A percentile compares a stretch with the other conserved stretches of the same genome.
phyloP scores from a whole-genome alignment of 2,113 vertebrate species.

The Rhea pennata region DNA sequence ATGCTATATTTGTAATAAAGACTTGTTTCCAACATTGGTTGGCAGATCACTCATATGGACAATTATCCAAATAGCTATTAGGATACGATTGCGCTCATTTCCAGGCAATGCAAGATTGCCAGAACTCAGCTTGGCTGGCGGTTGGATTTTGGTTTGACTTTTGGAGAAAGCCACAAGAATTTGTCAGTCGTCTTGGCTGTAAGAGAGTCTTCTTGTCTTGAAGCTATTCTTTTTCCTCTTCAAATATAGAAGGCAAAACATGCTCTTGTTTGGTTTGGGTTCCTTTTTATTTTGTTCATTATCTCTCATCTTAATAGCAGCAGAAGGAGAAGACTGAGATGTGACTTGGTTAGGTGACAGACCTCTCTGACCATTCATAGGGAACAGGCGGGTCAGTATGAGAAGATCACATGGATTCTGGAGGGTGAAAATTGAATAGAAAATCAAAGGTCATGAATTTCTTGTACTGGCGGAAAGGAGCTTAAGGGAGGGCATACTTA shows the following conservation, averaged over 20 bases:
- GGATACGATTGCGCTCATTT: constrained; percentile 85
- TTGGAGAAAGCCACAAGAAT: constrained; percentile 87
- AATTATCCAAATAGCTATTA: constrained; percentile 86
- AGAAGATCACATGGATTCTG: neutral
- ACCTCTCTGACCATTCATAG: neutral
- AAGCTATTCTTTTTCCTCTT: constrained; percentile 74
- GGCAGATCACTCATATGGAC: constrained; percentile 79
- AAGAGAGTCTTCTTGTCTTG: constrained; percentile 75
- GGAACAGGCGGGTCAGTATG: neutral
- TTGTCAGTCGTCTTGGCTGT: constrained; percentile 80
- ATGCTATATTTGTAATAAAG: constrained; percentile 85
- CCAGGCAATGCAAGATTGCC: constrained; percentile 79
- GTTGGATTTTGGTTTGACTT: constrained; percentile 80
- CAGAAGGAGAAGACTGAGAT: neutral
- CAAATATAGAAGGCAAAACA: constrained; percentile 62
- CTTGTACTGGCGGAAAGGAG: constrained; percentile 16
- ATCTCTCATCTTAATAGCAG: neutral
- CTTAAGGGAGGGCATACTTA: neutral
- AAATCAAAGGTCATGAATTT: constrained; percentile 17
- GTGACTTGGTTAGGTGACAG: neutral
- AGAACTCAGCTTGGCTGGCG: constrained; percentile 74
- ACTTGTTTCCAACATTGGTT: constrained; percentile 78
- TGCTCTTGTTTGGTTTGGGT: neutral
- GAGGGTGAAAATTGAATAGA: neutral
- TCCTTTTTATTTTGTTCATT: neutral